Conservation (phyloP, 1,140 invertebrate genomes). For the Oryctes rhinoceros region DNA sequence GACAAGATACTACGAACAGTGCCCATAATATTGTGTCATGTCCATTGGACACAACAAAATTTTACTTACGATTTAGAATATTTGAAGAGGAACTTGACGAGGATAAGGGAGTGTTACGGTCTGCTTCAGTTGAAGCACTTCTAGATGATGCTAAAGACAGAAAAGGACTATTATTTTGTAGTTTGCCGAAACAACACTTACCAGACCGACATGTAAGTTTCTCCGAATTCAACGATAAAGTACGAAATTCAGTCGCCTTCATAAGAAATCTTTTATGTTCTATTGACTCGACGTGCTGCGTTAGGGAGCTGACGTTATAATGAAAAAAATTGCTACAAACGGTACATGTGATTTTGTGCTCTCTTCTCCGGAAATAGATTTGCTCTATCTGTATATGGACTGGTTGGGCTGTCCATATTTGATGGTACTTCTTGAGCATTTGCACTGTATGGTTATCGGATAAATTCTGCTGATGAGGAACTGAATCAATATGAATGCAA, state of each 20-base stretch:
- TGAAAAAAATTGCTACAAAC: not conserved
- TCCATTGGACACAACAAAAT: not conserved
- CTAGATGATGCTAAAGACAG: not conserved
- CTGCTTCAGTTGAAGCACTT: not conserved
- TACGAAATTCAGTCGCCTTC: not conserved
- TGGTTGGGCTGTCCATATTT: not conserved
- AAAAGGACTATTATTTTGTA: not conserved
- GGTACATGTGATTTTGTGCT: not conserved
- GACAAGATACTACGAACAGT: too few relatives aligned
- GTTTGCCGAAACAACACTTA: not conserved
- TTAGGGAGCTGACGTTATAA: not conserved
- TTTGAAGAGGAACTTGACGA: slow-evolving; percentile 15
- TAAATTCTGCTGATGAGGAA: not conserved
- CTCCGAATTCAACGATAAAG: not conserved
- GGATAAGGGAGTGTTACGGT: not conserved
- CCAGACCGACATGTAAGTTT: not conserved
- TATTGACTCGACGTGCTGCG: not conserved
- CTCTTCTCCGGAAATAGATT: not conserved
- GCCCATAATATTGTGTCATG: too few relatives aligned
- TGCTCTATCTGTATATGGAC: not conserved
- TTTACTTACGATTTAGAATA: slow-evolving; percentile 8
- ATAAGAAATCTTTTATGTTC: not conserved
- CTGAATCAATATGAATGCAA: not conserved
- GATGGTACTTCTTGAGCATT: not conserved
- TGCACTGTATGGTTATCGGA: not conserved